Evolutionary conservation across 2,113 vertebrate genomes (phyloP), one percentile per base, ranked within the genome.

Genomic region (Rhinogobius similis): DNA sequence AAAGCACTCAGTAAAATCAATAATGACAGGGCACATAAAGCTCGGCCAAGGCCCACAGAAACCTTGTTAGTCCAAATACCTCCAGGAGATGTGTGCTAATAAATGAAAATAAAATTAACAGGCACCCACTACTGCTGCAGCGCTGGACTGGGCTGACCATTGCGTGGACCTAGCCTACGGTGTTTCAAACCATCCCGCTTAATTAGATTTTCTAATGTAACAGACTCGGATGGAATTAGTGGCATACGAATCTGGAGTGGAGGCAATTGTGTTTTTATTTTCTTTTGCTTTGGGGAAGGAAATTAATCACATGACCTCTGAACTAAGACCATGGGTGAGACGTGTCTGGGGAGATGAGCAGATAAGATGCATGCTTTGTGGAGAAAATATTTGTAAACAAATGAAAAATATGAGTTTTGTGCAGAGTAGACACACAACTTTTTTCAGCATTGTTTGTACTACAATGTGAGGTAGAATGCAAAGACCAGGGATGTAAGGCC

Each of bases 81-180:
- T 91, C 84, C 82, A 92, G 89, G 89, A 91, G 83, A 90, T 88
- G 82, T 82, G 85, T 90, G 89, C 89, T 89, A 90, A 91, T 90
- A 90, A 92, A 92, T 87, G 82, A 90, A 89, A 91, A 89, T 82
- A 88, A 89, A 91, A 91, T 91, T 86, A 91, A 88, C 76, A 82
- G 46, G 78, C 52, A 58, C 73, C 67, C 73, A 83, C 68, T 81
- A 48, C 63, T 71, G 75, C 70, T 89, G 79, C 52, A 26, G 23
- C 52, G 73, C 50, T 79, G 77, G 73, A 86, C 78, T 79, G 82
- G 82, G 80, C 67, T 74, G 80, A 87, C 82, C 77, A 74, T 9
- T 72, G 80, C 79, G 81, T 83, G 82, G 78, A 86, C 84, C 26
- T 88, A 86, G 85, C 88, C 90, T 86, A 86, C 78, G 92, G 89